Conservation (phyloP, 2,797 vertebrate species). For the Coccyzus lansbergi region DNA sequence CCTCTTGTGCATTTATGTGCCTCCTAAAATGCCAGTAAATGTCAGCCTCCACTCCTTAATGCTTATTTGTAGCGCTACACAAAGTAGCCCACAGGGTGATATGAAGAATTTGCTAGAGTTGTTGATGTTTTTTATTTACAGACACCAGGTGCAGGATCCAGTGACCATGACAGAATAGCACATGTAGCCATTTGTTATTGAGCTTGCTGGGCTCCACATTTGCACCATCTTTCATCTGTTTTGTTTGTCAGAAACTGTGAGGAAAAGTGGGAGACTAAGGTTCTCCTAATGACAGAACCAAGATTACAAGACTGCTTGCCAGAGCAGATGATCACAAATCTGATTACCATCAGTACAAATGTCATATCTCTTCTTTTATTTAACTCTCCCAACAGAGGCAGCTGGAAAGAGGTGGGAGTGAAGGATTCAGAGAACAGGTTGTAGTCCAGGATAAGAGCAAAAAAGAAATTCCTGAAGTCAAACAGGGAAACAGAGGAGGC, state of each 20-base stretch:
- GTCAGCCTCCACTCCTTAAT: background rate
- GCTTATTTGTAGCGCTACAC: background rate
- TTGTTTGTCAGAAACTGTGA: background rate
- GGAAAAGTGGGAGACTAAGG: background rate
- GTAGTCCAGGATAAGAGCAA: background rate
- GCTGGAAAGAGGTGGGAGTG: background rate
- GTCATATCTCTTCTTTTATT: background rate
- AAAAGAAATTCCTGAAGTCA: background rate
- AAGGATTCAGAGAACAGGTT: background rate
- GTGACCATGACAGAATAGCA: background rate
- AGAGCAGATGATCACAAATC: background rate
- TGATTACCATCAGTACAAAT: background rate
- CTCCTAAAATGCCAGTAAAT: background rate
- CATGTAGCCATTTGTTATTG: background rate
- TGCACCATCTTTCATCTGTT: background rate
- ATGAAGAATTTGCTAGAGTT: background rate
- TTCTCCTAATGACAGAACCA: background rate
- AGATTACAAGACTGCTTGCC: background rate
- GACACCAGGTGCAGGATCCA: background rate
- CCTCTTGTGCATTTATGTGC: background rate
- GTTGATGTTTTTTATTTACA: background rate
- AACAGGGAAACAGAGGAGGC: background rate
- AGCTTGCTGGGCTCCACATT: background rate
- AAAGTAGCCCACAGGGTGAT: background rate
- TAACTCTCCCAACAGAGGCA: background rate